These are phyloP conservation scores for Agonum fuliginosum DNA, from an alignment of 2,888 invertebrate species.

Conservation along the genomic window DNA sequence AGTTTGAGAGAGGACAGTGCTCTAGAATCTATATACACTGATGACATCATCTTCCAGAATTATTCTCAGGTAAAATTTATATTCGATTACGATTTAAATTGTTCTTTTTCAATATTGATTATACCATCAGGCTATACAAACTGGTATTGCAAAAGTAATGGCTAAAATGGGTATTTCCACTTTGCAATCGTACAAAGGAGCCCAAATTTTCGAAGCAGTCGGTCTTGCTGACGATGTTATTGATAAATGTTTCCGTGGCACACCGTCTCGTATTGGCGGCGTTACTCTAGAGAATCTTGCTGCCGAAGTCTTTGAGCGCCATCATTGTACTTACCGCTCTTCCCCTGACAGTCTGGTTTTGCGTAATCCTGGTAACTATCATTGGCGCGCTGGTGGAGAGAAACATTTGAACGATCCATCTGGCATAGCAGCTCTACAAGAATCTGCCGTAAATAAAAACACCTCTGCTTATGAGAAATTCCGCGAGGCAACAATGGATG, in stretches of 20 bases:
- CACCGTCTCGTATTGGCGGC: conserved; percentile 87
- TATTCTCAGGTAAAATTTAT: conserved; percentile 89
- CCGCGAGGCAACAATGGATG: conserved; percentile 90
- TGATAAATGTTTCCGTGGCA: conserved; percentile 92
- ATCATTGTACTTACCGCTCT: conserved; percentile 83
- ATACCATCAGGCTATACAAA: conserved; percentile 78
- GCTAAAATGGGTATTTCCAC: conserved; percentile 99
- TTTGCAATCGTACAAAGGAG: conserved; percentile 98
- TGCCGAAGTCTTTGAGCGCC: conserved; percentile 88
- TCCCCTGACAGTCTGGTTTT: conserved; percentile 83
- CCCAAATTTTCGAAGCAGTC: conserved; percentile 99
- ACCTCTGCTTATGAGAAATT: conserved; percentile 88
- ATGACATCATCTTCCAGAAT: conserved; percentile 88
- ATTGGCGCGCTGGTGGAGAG: conserved; percentile 98
- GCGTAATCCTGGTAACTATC: conserved; percentile 91
- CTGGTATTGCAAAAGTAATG: conserved; percentile 95
- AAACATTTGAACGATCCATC: conserved; percentile 98
- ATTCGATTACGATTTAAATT: too few relatives aligned
- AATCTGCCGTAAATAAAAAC: conserved; percentile 90
- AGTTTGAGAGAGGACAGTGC: conserved; percentile 91
- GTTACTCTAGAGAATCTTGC: conserved; percentile 92
- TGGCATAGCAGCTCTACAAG: conserved; percentile 85
- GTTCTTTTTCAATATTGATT: too few relatives aligned
- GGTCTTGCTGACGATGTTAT: conserved; percentile 94
- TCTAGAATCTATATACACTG: conserved; percentile 83